phyloP scores from a whole-genome alignment of 2,797 vertebrate genomes.

The Arremon brunneinucha region DNA sequence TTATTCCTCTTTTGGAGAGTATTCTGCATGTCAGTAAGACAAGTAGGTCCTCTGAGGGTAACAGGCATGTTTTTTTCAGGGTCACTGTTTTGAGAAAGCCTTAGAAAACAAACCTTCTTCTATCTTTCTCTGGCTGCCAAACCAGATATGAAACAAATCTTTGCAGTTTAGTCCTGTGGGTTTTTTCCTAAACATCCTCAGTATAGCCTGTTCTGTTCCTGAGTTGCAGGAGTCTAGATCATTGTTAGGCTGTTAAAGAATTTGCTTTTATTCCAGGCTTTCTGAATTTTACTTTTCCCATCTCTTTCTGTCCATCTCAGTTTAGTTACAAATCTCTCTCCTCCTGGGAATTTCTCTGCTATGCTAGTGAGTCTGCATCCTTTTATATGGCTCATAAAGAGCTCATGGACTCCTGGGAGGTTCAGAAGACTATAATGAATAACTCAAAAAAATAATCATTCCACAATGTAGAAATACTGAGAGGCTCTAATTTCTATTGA shows the following conservation, averaged over 20 bases:
- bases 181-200: background rate
- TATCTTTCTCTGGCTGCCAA: background rate
- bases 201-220: background rate
- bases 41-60: background rate
- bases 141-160: background rate
- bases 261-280: conserved; percentile 9
- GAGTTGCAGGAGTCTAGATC: background rate
- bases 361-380: background rate
- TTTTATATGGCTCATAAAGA: conserved; percentile 39
- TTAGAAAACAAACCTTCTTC: background rate
- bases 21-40: background rate
- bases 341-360: conserved; percentile 9
- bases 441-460: conserved; percentile 30
- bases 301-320: background rate
- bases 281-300: conserved; percentile 6
- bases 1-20: background rate
- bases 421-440: conserved; percentile 29
- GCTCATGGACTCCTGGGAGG: background rate
- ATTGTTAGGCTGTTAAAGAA: background rate
- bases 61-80: background rate
- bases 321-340: conserved; percentile 21
- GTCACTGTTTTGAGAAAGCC: background rate
- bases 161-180: background rate
- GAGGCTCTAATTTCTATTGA: conserved; percentile 31
- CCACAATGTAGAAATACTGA: background rate